A percentile compares a stretch with the other conserved stretches of the same genome.
phyloP scores from a whole-genome alignment of 1,140 invertebrate genomes.

The Aphaenogaster rudis region DNA sequence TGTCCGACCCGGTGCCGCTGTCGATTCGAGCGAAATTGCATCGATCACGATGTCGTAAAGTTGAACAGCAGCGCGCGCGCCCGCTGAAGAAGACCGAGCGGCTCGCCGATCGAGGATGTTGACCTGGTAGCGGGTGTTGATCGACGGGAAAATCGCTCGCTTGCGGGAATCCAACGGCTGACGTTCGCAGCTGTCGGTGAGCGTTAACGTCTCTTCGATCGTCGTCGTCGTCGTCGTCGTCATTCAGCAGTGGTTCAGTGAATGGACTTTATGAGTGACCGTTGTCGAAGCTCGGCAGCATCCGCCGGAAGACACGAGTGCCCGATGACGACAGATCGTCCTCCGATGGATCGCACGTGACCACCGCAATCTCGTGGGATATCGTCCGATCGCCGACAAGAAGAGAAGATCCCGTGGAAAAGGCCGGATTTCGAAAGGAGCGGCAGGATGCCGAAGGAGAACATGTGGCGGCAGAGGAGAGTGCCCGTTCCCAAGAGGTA shows the following conservation, averaged over 20 bases:
- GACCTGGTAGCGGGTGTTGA: conserved; percentile 27
- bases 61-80: not conserved
- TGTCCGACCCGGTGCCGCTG: not conserved
- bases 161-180: conserved; percentile 4
- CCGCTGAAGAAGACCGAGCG: not conserved
- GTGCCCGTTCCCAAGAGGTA: conserved; percentile 84
- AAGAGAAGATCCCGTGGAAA: conserved; percentile 7
- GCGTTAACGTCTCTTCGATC: not conserved
- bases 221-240: not conserved
- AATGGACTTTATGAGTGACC: conserved; percentile 48
- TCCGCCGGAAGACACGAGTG: conserved; percentile 17
- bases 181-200: not conserved
- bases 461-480: conserved; percentile 81
- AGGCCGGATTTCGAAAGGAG: conserved; percentile 38
- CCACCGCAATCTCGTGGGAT: not conserved
- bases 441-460: conserved; percentile 71
- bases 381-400: conserved; percentile 19
- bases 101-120: conserved; percentile 10
- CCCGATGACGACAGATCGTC: not conserved
- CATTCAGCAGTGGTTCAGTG: not conserved
- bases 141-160: conserved; percentile 33
- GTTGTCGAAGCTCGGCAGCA: not conserved
- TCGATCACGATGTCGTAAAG: conserved; percentile 15
- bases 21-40: not conserved
- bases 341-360: conserved; percentile 48